These are phyloP conservation scores for Drosophila diplacantha DNA, from an alignment of 2,888 invertebrate genomes.

Conservation along the genomic window DNA sequence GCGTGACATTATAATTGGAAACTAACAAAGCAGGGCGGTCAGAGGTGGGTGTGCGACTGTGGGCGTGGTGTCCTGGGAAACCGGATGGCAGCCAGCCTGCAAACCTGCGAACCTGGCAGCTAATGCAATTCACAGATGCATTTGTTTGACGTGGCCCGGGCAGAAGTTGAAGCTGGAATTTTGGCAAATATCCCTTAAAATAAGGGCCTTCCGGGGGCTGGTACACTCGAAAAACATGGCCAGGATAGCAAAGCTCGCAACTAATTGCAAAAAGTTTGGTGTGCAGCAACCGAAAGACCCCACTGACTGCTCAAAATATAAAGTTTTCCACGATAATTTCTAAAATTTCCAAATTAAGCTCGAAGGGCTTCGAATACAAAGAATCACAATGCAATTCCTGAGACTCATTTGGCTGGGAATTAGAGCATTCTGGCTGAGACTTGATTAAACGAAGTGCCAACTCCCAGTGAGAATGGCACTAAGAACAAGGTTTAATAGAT, in stretches of 20 bases:
- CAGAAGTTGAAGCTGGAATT: background rate
- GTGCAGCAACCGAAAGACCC: background rate
- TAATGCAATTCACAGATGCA: constrained; percentile 30
- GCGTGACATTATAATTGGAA: constrained; percentile 62
- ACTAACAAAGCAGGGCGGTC: constrained; percentile 32
- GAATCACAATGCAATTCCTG: background rate
- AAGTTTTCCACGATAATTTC: background rate
- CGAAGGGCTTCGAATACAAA: background rate
- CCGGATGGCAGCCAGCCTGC: background rate
- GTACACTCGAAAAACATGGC: constrained; percentile 2
- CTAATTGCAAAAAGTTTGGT: constrained; percentile 3
- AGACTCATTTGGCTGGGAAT: background rate
- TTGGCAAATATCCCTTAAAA: constrained; percentile 13
- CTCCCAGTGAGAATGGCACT: background rate
- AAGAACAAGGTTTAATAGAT: no score
- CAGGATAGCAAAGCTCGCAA: background rate
- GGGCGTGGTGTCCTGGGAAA: background rate
- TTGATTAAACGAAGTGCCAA: background rate
- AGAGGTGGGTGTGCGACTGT: background rate
- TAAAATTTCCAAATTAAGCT: background rate
- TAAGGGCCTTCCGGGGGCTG: background rate
- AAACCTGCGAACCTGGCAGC: constrained; percentile 1
- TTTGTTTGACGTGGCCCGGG: constrained; percentile 13
- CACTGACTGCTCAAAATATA: background rate
- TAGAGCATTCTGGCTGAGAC: background rate